These are phyloP conservation scores for Odontamblyopus lacepedii DNA, from an alignment of 2,797 vertebrate species.

Conservation along the genomic window DNA sequence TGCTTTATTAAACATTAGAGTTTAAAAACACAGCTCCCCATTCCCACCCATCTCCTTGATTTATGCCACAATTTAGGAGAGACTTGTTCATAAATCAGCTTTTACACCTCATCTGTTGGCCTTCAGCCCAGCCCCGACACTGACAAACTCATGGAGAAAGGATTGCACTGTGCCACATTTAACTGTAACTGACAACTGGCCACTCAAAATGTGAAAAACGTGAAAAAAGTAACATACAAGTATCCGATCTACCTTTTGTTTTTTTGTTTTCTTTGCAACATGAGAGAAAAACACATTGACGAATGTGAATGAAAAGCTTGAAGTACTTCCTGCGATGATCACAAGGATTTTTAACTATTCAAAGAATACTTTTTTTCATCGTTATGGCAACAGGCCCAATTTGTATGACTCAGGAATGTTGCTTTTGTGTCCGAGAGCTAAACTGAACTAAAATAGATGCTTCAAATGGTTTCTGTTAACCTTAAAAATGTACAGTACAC, in stretches of 20 bases:
- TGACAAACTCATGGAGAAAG: slow-evolving; percentile 1
- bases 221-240: not conserved
- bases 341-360: too few relatives aligned
- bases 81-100: slow-evolving; percentile 12
- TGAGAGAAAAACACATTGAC: not conserved
- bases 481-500: too few relatives aligned
- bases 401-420: too few relatives aligned
- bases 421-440: too few relatives aligned
- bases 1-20: slow-evolving; percentile 11
- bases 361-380: too few relatives aligned
- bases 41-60: slow-evolving; percentile 6
- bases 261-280: not conserved
- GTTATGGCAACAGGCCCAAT: too few relatives aligned
- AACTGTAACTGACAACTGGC: slow-evolving; percentile 9
- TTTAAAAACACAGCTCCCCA: slow-evolving; percentile 9
- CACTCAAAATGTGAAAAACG: not conserved
- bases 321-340: not conserved
- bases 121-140: slow-evolving; percentile 10
- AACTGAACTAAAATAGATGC: too few relatives aligned
- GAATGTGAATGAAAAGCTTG: not conserved
- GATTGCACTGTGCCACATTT: not conserved
- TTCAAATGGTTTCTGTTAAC: too few relatives aligned
- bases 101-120: slow-evolving; percentile 9
- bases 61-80: slow-evolving; percentile 8
- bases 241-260: not conserved